phyloP scores from a whole-genome alignment of 2,113 vertebrate genomes.

The Chelonoidis abingdonii region DNA sequence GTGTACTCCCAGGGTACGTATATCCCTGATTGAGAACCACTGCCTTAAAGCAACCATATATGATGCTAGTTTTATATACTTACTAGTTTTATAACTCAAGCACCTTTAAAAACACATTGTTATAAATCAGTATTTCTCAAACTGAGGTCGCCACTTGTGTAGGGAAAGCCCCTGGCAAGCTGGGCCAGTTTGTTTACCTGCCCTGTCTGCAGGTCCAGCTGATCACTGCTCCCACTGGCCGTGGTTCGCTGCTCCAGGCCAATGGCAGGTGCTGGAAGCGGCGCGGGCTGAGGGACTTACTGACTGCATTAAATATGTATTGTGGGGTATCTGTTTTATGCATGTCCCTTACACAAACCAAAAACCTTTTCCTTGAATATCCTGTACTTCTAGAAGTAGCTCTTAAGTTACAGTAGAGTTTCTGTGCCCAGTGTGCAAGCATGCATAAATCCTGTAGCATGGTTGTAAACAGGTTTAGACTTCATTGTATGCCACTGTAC shows the following conservation, averaged over 20 bases:
- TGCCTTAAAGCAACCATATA: not conserved
- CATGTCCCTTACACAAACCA: not conserved
- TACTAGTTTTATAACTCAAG: not conserved
- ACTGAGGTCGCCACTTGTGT: no score
- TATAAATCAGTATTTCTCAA: not conserved
- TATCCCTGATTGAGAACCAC: no score
- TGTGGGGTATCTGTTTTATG: not conserved
- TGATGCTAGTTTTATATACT: not conserved
- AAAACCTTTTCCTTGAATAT: not conserved
- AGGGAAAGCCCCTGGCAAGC: no score
- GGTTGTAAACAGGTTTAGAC: not conserved
- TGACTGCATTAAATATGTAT: not conserved
- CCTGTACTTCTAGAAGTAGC: slow-evolving; percentile 11
- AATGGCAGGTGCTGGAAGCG: no score
- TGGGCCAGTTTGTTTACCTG: no score
- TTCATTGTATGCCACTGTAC: not conserved
- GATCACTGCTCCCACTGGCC: no score
- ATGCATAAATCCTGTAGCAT: not conserved
- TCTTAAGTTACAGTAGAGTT: not conserved
- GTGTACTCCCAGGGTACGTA: no score
- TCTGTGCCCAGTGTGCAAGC: not conserved
- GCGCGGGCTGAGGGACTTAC: no score
- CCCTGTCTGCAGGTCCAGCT: no score
- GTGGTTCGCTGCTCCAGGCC: no score
- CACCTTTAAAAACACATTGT: not conserved